Percentiles rank a stretch among this genome's conserved stretches.
phyloP scores from a whole-genome alignment of 2,888 invertebrate species.

The Apodemia duryi region DNA sequence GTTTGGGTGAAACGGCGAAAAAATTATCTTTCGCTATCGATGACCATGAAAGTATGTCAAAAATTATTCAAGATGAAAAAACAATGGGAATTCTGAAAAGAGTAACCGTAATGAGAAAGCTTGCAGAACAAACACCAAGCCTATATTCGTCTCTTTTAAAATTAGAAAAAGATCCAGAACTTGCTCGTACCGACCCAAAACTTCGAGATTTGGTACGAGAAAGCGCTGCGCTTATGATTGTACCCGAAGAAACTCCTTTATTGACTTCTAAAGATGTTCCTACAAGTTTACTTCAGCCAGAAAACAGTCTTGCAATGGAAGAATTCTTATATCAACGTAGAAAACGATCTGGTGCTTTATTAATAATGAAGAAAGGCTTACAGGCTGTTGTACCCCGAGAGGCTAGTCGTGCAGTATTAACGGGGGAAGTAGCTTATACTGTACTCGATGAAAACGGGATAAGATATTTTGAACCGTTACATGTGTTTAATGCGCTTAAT shows the following conservation, averaged over 20 bases:
- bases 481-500: constrained; percentile 85
- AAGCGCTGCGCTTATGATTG: constrained; percentile 84
- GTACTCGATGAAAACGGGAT: constrained; percentile 88
- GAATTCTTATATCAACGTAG: constrained; percentile 83
- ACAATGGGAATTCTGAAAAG: constrained; percentile 84
- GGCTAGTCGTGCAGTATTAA: constrained; percentile 85
- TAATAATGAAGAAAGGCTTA: constrained; percentile 85
- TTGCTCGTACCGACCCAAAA: constrained; percentile 84
- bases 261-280: constrained; percentile 86
- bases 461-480: constrained; percentile 86
- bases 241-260: constrained; percentile 80
- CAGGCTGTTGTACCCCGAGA: constrained; percentile 89
- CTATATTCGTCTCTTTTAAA: constrained; percentile 81
- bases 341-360: constrained; percentile 79
- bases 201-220: constrained; percentile 85
- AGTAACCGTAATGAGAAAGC: constrained; percentile 84
- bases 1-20: constrained; percentile 81
- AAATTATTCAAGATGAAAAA: constrained; percentile 78
- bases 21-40: constrained; percentile 74
- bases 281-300: constrained; percentile 81
- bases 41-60: constrained; percentile 76
- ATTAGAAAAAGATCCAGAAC: constrained; percentile 82
- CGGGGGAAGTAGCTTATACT: constrained; percentile 86
- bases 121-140: constrained; percentile 83
- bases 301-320: constrained; percentile 87